Evolutionary conservation across 1,140 invertebrate species (phyloP).

Genomic region (Euura lappo): DNA sequence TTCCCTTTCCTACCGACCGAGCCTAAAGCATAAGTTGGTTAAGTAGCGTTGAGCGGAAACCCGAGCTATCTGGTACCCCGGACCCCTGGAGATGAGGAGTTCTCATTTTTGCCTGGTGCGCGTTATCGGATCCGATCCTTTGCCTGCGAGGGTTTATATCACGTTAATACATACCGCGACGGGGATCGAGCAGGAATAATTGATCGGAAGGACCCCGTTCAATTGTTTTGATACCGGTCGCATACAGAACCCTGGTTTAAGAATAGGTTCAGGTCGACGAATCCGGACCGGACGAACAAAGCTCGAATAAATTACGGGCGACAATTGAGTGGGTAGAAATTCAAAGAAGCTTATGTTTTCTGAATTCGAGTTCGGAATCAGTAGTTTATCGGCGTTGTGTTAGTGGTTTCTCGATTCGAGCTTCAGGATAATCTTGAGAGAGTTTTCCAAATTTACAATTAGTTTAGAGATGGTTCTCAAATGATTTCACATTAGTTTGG

Average conservation of each 20-base stretch:
- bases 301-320: background rate
- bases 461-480: background rate
- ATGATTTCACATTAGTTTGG: too few relatives aligned
- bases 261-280: conserved; percentile 5
- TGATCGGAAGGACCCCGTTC: background rate
- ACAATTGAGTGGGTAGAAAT: background rate
- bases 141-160: background rate
- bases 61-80: conserved; percentile 28
- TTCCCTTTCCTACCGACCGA: conserved; percentile 41
- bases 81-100: conserved; percentile 3
- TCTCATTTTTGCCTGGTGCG: background rate
- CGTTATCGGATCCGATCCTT: background rate
- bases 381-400: background rate
- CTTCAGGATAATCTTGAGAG: background rate
- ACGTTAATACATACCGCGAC: background rate
- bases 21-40: conserved; percentile 27
- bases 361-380: too few relatives aligned
- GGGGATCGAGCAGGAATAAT: background rate
- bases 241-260: background rate
- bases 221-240: conserved; percentile 5
- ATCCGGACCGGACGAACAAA: background rate
- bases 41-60: conserved; percentile 32
- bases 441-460: too few relatives aligned
- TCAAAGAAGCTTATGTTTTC: too few relatives aligned
- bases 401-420: background rate